Evolutionary conservation across 2,797 vertebrate genomes (phyloP), one percentile per base, ranked within the genome.

Genomic region (Xenopus petersii): DNA sequence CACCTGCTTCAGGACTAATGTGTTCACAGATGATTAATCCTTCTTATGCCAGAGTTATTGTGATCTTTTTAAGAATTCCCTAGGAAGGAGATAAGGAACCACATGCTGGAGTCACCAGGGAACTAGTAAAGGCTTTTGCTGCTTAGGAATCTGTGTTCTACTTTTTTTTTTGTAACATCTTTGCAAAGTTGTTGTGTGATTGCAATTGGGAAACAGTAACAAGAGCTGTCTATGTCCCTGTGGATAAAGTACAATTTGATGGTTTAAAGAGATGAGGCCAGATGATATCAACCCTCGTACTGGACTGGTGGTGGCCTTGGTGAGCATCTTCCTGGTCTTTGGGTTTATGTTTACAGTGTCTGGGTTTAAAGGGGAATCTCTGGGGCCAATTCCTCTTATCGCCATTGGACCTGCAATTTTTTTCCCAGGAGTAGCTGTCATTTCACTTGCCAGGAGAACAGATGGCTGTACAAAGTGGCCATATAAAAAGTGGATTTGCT

Each of bases 301-400:
- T 5, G 93, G 93, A 61, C 87, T 94, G 74, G 92, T 93, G 75
- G 91, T 94, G 81, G 93, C 93, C 74, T 80, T 94, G 80, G 90
- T 93, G 80, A 94, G 92, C 54, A 90, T 93, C 79, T 92, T 93
- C 83, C 82, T 94, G 67, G 92, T 93, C 61, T 94, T 94, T 0
- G 92, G 93, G 24, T 94, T 94, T 81, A 93, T 94, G 93, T 94
- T 94, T 84, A 93, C 92, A 0, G 90, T 94, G 58, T 93, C 93
- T 0, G 93, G 93, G 67, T 90, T 94, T 79, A 93, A 92, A 80
- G 93, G 93, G 46, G 93, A 94, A 82, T 92, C 87, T 0, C 56
- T 93, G 75, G 93, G 93, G 0, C 88, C 91, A 67, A 89, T 94
- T 54, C 93, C 93, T 0, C 87, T 94, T 58, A 80, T 93, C 71